phyloP scores from a whole-genome alignment of 2,888 invertebrate species.

The Sussaba pulchella region DNA sequence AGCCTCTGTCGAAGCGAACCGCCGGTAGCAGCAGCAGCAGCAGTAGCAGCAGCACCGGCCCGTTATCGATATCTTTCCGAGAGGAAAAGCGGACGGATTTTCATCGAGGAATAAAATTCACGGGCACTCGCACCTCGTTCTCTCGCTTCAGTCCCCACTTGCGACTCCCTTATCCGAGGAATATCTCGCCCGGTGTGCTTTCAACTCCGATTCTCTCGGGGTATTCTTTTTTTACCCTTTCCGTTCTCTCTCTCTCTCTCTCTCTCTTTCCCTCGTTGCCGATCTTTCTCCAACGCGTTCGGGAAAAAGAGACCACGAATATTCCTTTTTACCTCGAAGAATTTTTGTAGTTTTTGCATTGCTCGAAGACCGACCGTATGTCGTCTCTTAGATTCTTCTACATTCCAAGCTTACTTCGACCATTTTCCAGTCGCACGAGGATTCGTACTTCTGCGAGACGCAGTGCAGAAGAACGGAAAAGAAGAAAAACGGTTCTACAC shows the following conservation, averaged over 20 bases:
- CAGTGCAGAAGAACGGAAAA: no score
- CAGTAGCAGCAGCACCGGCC: constrained; percentile 30
- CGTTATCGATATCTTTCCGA: constrained; percentile 60
- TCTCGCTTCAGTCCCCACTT: constrained; percentile 1
- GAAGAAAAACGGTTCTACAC: no score
- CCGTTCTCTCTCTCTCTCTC: constrained; percentile 1
- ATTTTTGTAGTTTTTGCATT: constrained; percentile 25
- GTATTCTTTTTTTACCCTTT: background rate
- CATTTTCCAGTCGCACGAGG: background rate
- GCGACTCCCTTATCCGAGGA: constrained; percentile 37
- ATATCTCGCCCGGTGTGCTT: constrained; percentile 26
- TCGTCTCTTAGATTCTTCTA: background rate
- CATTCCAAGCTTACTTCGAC: background rate
- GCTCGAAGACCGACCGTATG: background rate
- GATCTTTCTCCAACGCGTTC: constrained; percentile 24
- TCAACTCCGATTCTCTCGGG: background rate
- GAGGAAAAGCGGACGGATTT: constrained; percentile 56
- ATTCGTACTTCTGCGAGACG: background rate
- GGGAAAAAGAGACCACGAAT: constrained; percentile 13
- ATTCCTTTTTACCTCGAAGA: background rate
- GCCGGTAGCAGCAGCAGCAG: constrained; percentile 23
- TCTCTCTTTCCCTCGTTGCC: constrained; percentile 15
- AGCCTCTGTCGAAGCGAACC: constrained; percentile 39
- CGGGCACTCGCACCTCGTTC: constrained; percentile 48
- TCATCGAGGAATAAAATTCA: constrained; percentile 58